A percentile compares a stretch with the other conserved stretches of the same genome.
phyloP scores from a whole-genome alignment of 2,888 invertebrate species.

The Eurois occulta region DNA sequence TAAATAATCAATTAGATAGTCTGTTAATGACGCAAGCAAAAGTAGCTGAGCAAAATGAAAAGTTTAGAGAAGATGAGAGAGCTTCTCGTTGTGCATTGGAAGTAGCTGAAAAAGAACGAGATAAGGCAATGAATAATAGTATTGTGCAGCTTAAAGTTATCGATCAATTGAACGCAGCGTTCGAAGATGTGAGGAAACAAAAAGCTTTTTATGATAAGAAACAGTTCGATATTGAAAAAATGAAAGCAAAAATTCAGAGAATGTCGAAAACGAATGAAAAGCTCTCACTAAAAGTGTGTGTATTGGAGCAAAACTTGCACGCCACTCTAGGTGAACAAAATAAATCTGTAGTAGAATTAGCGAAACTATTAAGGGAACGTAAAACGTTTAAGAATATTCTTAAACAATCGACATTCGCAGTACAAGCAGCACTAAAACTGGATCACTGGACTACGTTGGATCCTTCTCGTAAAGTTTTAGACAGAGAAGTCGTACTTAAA shows the following conservation, averaged over 20 bases:
- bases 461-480: constrained; percentile 83
- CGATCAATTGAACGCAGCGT: constrained; percentile 90
- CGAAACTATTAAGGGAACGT: constrained; percentile 88
- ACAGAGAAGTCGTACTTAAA: constrained; percentile 88
- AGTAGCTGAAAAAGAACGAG: constrained; percentile 91
- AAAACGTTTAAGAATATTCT: constrained; percentile 90
- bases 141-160: constrained; percentile 92
- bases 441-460: constrained; percentile 83
- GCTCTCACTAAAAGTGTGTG: constrained; percentile 84
- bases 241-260: constrained; percentile 81
- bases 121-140: constrained; percentile 91
- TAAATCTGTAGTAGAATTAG: constrained; percentile 83
- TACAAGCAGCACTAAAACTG: constrained; percentile 91
- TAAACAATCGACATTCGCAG: constrained; percentile 90
- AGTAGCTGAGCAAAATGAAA: constrained; percentile 91
- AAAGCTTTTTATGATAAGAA: constrained; percentile 84
- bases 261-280: constrained; percentile 85
- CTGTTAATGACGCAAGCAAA: constrained; percentile 92
- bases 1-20: constrained; percentile 94
- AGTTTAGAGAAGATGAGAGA: constrained; percentile 91
- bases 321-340: constrained; percentile 86
- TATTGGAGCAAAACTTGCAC: constrained; percentile 91
- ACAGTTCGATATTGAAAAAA: constrained; percentile 80
- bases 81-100: constrained; percentile 89
- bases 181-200: constrained; percentile 88